Evolutionary conservation across 2,888 invertebrate species (phyloP), one percentile per base, ranked within the genome.

Genomic region (Metalampra italica): DNA sequence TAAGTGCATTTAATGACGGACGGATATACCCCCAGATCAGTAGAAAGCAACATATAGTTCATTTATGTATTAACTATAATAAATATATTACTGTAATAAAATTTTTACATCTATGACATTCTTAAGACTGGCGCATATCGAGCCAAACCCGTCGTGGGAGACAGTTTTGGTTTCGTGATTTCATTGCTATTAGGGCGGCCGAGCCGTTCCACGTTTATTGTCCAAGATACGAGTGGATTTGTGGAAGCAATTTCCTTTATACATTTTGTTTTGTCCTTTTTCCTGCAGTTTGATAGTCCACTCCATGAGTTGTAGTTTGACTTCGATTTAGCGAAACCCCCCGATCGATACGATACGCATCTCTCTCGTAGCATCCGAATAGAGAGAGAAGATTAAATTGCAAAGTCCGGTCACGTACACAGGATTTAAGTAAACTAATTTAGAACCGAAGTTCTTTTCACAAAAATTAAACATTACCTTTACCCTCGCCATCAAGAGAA

Each of bases 181-280:
- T 85, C 86, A 87, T 89, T 88, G 87, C 88, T 86, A 88, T 88
- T 87, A 89, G 86, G 85, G 86, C 73, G 82, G 79, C 74, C 78
- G 77, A 70, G 71, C 82, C 81, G 78, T 77, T 82, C 70, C 75
- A 84, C 86, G 78, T 89, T 88, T 89, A 89, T 87, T 88, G 89
- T 82, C 80, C 79, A 79, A 88, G 89, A 89, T 88, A 89, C 83
- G 86, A 89, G 85, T 89, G 85, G 87, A 89, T 89, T 89, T 88
- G 89, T 88, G 87, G 86, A 88, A 87, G 87, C 89, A 88, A 89
- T 89, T 88, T 89, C 87, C 89, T 88, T 85, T 89, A 88, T 89
- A 87, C 87, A 87, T 89, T 89, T 89, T 88, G 89, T 88, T 88
- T 87, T 88, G 88, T 89, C 87, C 88, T 84, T 86, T 84, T 86